phyloP scores from a whole-genome alignment of 2,113 vertebrate genomes.

The Corythoichthys intestinalis region DNA sequence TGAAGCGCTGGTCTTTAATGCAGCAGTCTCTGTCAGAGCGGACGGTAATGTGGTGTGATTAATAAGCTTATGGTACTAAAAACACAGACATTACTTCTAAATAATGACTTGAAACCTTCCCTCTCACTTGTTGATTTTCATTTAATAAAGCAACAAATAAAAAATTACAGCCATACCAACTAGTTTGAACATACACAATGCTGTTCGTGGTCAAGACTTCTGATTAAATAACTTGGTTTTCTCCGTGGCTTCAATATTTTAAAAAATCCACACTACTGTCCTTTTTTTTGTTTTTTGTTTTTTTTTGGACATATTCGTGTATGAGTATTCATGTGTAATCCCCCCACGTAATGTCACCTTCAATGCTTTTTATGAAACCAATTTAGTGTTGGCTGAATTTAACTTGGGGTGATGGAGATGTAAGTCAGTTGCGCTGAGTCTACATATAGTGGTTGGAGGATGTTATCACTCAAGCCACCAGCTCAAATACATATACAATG shows the following conservation, averaged over 20 bases:
- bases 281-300: conserved; percentile 4
- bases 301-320: conserved; percentile 2
- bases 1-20: conserved; percentile 8
- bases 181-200: not conserved
- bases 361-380: conserved; percentile 50
- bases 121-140: conserved; percentile 5
- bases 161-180: not conserved
- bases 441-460: conserved; percentile 41
- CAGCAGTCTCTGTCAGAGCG: conserved; percentile 7
- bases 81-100: conserved; percentile 10
- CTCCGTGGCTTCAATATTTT: conserved; percentile 2
- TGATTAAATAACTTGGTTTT: conserved; percentile 6
- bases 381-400: conserved; percentile 48
- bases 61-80: conserved; percentile 22
- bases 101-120: not conserved
- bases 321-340: conserved; percentile 20
- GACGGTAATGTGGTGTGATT: conserved; percentile 18
- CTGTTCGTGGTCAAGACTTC: conserved; percentile 5
- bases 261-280: conserved; percentile 22
- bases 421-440: conserved; percentile 38
- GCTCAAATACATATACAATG: conserved; percentile 11
- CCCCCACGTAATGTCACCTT: conserved; percentile 27
- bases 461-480: conserved; percentile 46
- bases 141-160: not conserved
- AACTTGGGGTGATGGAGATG: conserved; percentile 54